A percentile compares a stretch with the other conserved stretches of the same genome.
phyloP scores from a whole-genome alignment of 2,797 vertebrate species.

The Thripadectes ignobilis region DNA sequence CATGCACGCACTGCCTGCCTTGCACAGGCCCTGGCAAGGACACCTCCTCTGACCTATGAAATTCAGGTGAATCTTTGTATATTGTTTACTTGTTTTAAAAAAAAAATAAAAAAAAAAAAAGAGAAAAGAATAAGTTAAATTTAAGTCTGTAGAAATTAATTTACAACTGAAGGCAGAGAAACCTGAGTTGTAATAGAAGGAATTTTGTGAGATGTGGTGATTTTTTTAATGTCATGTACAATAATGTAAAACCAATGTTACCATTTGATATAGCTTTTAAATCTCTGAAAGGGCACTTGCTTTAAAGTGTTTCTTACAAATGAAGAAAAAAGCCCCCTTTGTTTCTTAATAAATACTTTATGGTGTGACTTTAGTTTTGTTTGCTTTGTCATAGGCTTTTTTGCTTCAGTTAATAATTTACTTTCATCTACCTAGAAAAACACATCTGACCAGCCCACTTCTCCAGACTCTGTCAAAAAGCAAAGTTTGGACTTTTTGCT shows the following conservation, averaged over 20 bases:
- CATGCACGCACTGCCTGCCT: not conserved
- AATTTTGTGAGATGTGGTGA: conserved; percentile 57
- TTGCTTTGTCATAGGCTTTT: not conserved
- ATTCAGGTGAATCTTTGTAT: conserved; percentile 72
- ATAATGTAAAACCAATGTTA: conserved; percentile 70
- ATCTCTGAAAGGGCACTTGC: conserved; percentile 60
- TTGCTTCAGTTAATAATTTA: not conserved
- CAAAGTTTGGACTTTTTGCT: not conserved
- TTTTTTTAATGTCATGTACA: conserved; percentile 52
- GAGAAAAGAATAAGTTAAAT: conserved; percentile 59
- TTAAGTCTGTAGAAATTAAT: conserved; percentile 70
- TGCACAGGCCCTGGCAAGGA: not conserved
- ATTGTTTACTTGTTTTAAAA: conserved; percentile 64
- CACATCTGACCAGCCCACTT: not conserved
- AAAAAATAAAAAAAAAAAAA: not conserved
- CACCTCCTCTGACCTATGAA: conserved; percentile 8
- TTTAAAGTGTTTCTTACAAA: conserved; percentile 69
- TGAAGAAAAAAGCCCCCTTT: conserved; percentile 64
- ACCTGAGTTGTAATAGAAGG: conserved; percentile 53
- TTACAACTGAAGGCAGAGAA: conserved; percentile 54
- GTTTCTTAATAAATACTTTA: conserved; percentile 83
- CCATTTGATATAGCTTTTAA: conserved; percentile 65
- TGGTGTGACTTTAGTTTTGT: conserved; percentile 66
- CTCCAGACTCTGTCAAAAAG: not conserved
- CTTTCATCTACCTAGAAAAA: not conserved